Base-by-base conservation (phyloP, 2,113 vertebrate species). In the Toxotes jaculatrix region DNA sequence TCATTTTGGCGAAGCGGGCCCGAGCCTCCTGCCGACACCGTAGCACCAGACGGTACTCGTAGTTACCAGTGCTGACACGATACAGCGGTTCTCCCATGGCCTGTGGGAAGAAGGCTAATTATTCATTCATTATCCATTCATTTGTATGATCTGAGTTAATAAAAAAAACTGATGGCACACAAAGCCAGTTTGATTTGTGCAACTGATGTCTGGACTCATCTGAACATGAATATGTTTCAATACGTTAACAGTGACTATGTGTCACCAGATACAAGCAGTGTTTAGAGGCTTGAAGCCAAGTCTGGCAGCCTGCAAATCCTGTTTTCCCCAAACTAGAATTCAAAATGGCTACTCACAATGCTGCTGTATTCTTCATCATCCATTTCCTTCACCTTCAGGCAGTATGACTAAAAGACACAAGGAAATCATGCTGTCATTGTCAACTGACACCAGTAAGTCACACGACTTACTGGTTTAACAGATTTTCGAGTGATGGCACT, bases 361-460 rank as follows among this genome's bases (percentile, higher is more conserved):
- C 97, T 99, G 95, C 96, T 99, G 95, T 99, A 98, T 40, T 99
- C 98, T 85, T 99, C 98, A 73, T 99, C 98, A 17, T 99, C 98
- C 98, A 99, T 99, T 91, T 99, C 98, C 91, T 99, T 99, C 93
- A 99, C 98, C 94, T 99, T 99, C 90, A 99, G 92, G 91, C 98
- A 99, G 88, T 99, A 99, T 0, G 98, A 99, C 98, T 99, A 93
- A 0, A 64, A 71, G 71, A 91, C 62, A 89, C 21, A 90, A 77
- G 11, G 45, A 63, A 31, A 64, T 1, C 11, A 7, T 34, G 1
- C 21, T 6, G 53, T 59, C 82, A 78, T 7, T 72, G 27, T 27
- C 27, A 27, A 27, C 27, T 27, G 27, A 27, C 27, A 27, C 27
- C 27, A 27, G 27, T 27, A 27, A 27, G 27, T 27, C 27, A 27